Base-by-base conservation (phyloP, 1,140 invertebrate species). In the Mycetomoellerius zeteki region DNA sequence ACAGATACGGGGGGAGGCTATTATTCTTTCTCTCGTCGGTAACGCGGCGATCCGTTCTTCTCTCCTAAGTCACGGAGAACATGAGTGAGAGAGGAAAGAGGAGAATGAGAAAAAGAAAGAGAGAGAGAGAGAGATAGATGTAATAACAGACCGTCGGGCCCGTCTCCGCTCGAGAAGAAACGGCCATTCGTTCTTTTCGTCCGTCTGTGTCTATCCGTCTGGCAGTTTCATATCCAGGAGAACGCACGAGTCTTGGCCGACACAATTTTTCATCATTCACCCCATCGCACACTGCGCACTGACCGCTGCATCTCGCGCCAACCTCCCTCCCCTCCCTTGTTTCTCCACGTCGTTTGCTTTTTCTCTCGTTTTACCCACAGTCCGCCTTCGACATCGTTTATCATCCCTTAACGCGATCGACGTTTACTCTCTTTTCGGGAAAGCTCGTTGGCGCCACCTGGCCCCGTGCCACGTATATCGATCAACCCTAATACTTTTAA, bases 81-180 rank as follows among this genome's bases (percentile, higher is more conserved):
- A 73, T 37, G 88, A 50, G 72, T 21, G 67, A 88, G 72, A 84
- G 75, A 56, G 52, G 52, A 14, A 78, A 6, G 60, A n/a, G 54
- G 30, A 50, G 47, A 64, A 50, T 47, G 58, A 84, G 56, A 84
- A 19, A 71, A 72, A 64, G 73, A 71, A 43, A 87, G 27, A 87
- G 54, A 69, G 67, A 80, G 64, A 90, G 84, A 90, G 69, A 89
- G 86, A 92, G 90, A 87, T 81, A 89, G 86, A 91, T 92, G 93
- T 95, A 95, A 95, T 95, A 95, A 95, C 94, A 95, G 94, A 95
- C 93, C 93, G 91, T 92, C 77, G 47, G 58, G 89, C 82, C 86
- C 89, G 90, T 91, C 90, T 88, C 90, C 90, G 82, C 78, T 89
- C 87, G 87, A 52, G 94, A 94, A 94, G 92, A 91, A 94, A 93